Conservation (phyloP, 2,113 vertebrate species). For the Mastomys natalensis region DNA sequence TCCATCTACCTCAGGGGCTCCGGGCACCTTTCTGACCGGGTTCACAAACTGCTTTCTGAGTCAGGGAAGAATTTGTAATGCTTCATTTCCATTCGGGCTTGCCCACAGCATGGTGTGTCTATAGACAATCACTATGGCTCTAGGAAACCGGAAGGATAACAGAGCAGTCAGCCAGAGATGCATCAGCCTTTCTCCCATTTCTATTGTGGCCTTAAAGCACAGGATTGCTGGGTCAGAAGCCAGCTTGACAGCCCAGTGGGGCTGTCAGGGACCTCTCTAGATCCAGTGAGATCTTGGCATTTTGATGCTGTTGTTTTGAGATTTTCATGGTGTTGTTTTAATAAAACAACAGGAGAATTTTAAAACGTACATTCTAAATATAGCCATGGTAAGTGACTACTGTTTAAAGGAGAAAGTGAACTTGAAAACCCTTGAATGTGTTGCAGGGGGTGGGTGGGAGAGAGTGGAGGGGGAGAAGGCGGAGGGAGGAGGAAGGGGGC, state of each 20-base stretch:
- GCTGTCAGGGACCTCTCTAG: not conserved
- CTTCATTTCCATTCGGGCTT: not conserved
- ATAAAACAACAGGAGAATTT: not conserved
- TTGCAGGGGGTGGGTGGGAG: not conserved
- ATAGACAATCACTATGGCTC: not conserved
- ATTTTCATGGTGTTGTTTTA: not conserved
- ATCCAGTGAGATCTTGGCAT: not conserved
- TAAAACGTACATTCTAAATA: not conserved
- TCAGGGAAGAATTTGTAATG: not conserved
- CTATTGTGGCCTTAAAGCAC: not conserved
- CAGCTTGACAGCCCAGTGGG: not conserved
- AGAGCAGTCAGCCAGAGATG: not conserved
- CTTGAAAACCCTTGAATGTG: not conserved
- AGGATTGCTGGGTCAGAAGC: not conserved
- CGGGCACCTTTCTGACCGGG: not conserved
- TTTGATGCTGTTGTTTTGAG: not conserved
- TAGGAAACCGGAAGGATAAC: constrained; percentile 8
- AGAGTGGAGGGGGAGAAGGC: accelerated
- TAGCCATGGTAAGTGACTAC: not conserved
- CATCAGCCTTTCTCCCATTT: not conserved
- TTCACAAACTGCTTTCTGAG: not conserved
- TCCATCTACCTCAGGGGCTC: not conserved
- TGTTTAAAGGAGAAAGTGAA: constrained; percentile 41
- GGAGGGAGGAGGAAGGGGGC: too few species aligned
- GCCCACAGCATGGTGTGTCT: not conserved